Base-by-base conservation (phyloP, 2,888 invertebrate species). In the Scelioninae gen. 2 region DNA sequence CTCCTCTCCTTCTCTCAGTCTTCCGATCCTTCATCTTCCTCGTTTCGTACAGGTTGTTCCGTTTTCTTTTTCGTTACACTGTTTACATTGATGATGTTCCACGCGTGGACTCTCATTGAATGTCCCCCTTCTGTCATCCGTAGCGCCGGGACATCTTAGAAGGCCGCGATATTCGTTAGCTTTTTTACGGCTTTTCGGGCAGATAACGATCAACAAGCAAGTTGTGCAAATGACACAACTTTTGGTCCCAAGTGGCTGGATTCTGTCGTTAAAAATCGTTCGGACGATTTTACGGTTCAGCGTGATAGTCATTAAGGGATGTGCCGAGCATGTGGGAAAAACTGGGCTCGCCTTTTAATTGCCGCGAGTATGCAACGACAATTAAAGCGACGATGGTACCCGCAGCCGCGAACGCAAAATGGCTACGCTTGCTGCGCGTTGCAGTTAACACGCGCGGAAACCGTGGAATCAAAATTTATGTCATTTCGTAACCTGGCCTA, bases 1-100 rank as follows among this genome's bases (percentile, higher is more conserved):
- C 74, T 74, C 63, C 68, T 74, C 71, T 74, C 53, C 33, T 58
- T 57, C 53, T 63, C 28, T 65, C 25, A 11, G 19, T 57, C 41
- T 52, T 67, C 35, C 71, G n/a, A 31, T 65, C 37, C 57, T 73
- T 52, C 63, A 41, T 58, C 61, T 73, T 61, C 61, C 50, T 74
- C 25, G 71, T 75, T 50, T 64, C 67, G 31, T 55, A 55, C 46
- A 10, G 37, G 35, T 45, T 46, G 46, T 70, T 64, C 50, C 41
- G 35, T 55, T 73, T 69, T 48, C 48, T 67, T 46, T 46, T 70
- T 63, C 50, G 28, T 57, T 48, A 15, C 55, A 41, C 60, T 73
- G 41, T 67, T 68, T 68, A 57, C 63, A 63, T 63, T 58, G n/a
- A n/a, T n/a, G 13, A 55, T 28, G 52, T 46, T 43, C 45, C 39